Evolutionary conservation across 2,113 vertebrate species (phyloP).

Genomic region (Eolophus roseicapilla): DNA sequence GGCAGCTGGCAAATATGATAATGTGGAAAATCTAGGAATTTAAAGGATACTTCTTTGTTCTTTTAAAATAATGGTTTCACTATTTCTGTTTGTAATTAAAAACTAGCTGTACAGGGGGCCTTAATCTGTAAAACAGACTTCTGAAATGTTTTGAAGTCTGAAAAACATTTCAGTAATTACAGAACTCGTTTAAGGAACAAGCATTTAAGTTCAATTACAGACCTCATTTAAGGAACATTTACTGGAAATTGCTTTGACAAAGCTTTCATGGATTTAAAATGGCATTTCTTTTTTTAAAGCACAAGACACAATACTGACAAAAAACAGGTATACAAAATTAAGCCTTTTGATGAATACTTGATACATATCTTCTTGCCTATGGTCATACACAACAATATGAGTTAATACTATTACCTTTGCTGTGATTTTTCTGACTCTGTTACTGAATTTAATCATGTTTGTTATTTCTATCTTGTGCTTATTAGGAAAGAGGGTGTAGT

Average conservation of each 20-base stretch:
- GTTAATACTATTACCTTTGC: neutral
- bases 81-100: slow-evolving; percentile 4
- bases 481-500: neutral
- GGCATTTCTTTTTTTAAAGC: neutral
- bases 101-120: neutral
- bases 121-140: neutral
- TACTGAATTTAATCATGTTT: neutral
- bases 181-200: neutral
- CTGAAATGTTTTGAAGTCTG: neutral
- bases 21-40: neutral
- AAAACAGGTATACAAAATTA: neutral
- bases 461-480: neutral
- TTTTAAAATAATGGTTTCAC: neutral
- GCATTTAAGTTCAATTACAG: neutral
- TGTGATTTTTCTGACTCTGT: neutral
- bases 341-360: neutral
- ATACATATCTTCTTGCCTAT: neutral
- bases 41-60: neutral
- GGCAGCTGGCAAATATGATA: slow-evolving; percentile 5
- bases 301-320: neutral
- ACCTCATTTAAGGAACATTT: neutral
- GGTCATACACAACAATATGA: neutral
- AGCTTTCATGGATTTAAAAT: neutral
- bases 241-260: neutral
- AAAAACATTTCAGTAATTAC: neutral